phyloP scores from a whole-genome alignment of 2,113 vertebrate species.

The pig (Sus scrofa) region T2T-Sscrofa CM000824.6:166479501-166480000 shows the following conservation, averaged over 20 bases:
- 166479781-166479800: neutral
- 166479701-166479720: neutral
- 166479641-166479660: neutral
- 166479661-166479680: neutral
- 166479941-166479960: neutral
- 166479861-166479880: neutral
- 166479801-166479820: neutral
- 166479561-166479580: neutral
- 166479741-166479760: neutral
- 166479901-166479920: neutral
- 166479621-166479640: neutral
- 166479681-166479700: neutral
- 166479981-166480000: neutral
- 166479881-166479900: neutral
- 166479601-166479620: slow-evolving; percentile 19
- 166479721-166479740: neutral
- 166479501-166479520: neutral
- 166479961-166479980: neutral
- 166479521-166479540: neutral
- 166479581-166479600: neutral
- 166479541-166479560: neutral
- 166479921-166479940: neutral
- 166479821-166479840: neutral
- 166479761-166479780: neutral
- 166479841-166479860: neutral